A percentile compares a stretch with the other conserved stretches of the same genome.
Conservation (phyloP, 2,888 invertebrate species). For the Drosophila hamatofila region DNA sequence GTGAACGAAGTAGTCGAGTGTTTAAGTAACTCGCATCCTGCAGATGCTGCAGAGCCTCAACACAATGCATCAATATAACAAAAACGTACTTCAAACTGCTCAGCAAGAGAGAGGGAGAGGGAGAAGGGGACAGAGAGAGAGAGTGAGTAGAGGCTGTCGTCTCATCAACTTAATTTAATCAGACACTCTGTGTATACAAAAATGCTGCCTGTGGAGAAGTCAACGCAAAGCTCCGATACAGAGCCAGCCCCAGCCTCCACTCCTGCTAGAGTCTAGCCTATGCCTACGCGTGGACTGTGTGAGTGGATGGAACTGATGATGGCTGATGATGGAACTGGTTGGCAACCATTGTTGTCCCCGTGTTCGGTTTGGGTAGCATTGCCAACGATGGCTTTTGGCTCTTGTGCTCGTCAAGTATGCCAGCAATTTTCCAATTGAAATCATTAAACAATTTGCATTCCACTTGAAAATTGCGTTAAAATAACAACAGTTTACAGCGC, state of each 20-base stretch:
- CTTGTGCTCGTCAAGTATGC: conserved; percentile 76
- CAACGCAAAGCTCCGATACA: conserved; percentile 10
- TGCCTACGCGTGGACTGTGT: conserved; percentile 61
- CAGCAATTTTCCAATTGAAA: conserved; percentile 84
- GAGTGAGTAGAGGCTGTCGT: conserved; percentile 37
- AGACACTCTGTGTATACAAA: conserved; percentile 79
- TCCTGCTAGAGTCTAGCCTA: conserved; percentile 47
- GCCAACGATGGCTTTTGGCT: conserved; percentile 41
- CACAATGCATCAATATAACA: conserved; percentile 79
- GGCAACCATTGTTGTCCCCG: conserved; percentile 60
- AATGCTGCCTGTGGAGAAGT: conserved; percentile 66
- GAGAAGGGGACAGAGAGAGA: not conserved
- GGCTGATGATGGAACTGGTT: conserved; percentile 23
- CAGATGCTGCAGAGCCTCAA: conserved; percentile 29
- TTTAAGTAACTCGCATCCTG: conserved; percentile 68
- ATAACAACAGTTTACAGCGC: conserved; percentile 77
- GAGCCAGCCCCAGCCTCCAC: not conserved
- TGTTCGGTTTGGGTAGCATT: conserved; percentile 43
- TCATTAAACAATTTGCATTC: conserved; percentile 84
- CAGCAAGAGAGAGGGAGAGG: not conserved
- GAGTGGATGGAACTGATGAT: conserved; percentile 22
- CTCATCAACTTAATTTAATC: conserved; percentile 83
- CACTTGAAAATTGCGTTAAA: conserved; percentile 84
- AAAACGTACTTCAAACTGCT: conserved; percentile 69
- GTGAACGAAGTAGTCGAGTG: conserved; percentile 66